Percentiles rank a stretch among this genome's conserved stretches.
These are phyloP conservation scores for Darevskia mixta DNA, from an alignment of 2,797 vertebrate genomes.

Conservation along the genomic window DNA sequence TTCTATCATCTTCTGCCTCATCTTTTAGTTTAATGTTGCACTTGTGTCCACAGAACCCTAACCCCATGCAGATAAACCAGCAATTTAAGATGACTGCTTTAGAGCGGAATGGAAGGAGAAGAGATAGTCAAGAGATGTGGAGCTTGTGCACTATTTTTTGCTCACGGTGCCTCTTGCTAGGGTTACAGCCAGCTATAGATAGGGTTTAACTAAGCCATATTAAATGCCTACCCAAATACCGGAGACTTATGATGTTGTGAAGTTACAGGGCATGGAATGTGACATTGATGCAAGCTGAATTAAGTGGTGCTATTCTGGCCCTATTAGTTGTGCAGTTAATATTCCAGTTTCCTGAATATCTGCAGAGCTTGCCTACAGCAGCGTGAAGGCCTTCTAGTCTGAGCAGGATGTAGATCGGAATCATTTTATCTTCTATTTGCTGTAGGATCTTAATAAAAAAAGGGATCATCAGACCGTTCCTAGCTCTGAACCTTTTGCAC, in stretches of 20 bases:
- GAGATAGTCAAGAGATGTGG: constrained; percentile 56
- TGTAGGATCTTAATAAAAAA: not conserved
- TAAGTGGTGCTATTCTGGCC: constrained; percentile 61
- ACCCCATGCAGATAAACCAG: constrained; percentile 20
- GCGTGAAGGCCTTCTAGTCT: not conserved
- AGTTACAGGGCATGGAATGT: constrained; percentile 66
- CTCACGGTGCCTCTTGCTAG: constrained; percentile 64
- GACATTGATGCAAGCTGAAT: constrained; percentile 62
- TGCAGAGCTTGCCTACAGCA: not conserved
- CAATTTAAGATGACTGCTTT: constrained; percentile 54
- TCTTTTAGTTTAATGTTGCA: constrained; percentile 56
- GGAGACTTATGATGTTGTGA: constrained; percentile 56
- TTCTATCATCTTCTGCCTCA: not conserved
- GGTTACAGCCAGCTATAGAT: constrained; percentile 75
- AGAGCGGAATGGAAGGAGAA: constrained; percentile 35
- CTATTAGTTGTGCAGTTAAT: constrained; percentile 47
- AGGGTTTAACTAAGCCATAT: constrained; percentile 71
- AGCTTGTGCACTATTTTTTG: constrained; percentile 68
- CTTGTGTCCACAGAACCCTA: not conserved
- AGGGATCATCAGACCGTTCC: not conserved
- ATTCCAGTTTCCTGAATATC: constrained; percentile 1
- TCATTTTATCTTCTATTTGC: not conserved
- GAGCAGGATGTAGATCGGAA: constrained; percentile 18
- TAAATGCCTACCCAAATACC: constrained; percentile 64
- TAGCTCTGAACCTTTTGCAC: not conserved